phyloP scores from a whole-genome alignment of 2,797 vertebrate species.

The Poeciliopsis gracilis region DNA sequence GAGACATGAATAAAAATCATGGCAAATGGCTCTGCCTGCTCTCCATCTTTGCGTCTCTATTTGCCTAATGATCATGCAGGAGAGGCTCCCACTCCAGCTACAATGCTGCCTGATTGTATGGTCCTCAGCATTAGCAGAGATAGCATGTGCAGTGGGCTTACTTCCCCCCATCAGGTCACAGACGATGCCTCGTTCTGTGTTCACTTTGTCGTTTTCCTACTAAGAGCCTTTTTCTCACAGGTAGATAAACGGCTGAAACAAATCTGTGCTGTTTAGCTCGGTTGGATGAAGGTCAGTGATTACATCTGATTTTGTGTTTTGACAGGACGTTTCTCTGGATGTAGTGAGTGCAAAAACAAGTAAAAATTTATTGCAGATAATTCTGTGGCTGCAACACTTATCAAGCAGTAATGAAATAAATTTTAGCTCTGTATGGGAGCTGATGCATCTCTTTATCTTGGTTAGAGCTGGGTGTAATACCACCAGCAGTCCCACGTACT shows the following conservation, averaged over 20 bases:
- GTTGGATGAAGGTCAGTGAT: conserved; percentile 44
- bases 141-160: conserved; percentile 16
- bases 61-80: conserved; percentile 65
- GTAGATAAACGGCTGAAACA: conserved; percentile 25
- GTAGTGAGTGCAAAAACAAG: conserved; percentile 18
- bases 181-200: conserved; percentile 51
- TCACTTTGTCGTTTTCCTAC: conserved; percentile 25
- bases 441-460: conserved; percentile 61
- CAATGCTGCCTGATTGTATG: conserved; percentile 78
- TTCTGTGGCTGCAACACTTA: conserved; percentile 20
- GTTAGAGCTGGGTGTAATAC: conserved; percentile 50
- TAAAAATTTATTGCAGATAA: conserved; percentile 1
- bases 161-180: conserved; percentile 51
- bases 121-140: conserved; percentile 45
- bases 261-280: conserved; percentile 44
- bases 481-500: conserved; percentile 53
- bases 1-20: conserved; percentile 42
- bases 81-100: conserved; percentile 67
- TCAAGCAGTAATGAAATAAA: conserved; percentile 19
- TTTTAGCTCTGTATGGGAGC: conserved; percentile 35
- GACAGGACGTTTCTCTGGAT: conserved; percentile 4
- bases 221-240: conserved; percentile 14
- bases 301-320: conserved; percentile 36
- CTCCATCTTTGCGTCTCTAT: conserved; percentile 46
- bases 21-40: conserved; percentile 29